Base-by-base conservation (phyloP, 2,797 vertebrate species). In the Scarus forsteni region DNA sequence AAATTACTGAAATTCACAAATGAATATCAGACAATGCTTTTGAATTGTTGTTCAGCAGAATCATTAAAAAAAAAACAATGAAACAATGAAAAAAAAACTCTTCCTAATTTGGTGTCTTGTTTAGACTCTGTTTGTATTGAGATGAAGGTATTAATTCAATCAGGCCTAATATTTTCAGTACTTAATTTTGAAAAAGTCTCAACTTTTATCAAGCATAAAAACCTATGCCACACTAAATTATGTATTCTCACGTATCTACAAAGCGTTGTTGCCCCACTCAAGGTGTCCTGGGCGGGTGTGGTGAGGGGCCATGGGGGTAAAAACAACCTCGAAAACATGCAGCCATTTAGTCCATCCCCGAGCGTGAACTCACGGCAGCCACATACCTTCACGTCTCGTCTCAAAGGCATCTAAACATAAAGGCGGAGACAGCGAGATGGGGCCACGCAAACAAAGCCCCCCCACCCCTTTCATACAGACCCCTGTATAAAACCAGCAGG, bases 391-490 rank as follows among this genome's bases (percentile, higher is more conserved):
- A 88, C 85, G 77, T 87, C 76, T 72, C 10, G 49, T 85, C 89
- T 88, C 80, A 87, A 85, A 86, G 83, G 73, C 85, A 62, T 79
- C 80, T 66, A 44, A 68, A 87, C 80, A 85, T 78, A 80, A 88
- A 86, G 83, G 66, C 76, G 39, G 75, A 73, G 75, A 79, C 78
- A 49, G 62, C 43, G 71, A 77, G 79, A 75, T 73, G 51, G 75
- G 60, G 63, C 50, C 35, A 67, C 50, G 3, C 80, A 54, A 56
- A 84, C 79, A 87, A 69, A 84, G 56, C 56, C 43, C 73, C 77
- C 70, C 75, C 7, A 69, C 48, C 39, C 60, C 60, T 78, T 83
- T 87, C 83, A 87, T 69, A 70, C 64, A 68, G 75, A 51, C 73
- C 73, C 49, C 7, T 18, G 10, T 56, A 62, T 69, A 82, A 72